Conservation (phyloP, 2,888 invertebrate species). For the Pachliopta kotzebuea region DNA sequence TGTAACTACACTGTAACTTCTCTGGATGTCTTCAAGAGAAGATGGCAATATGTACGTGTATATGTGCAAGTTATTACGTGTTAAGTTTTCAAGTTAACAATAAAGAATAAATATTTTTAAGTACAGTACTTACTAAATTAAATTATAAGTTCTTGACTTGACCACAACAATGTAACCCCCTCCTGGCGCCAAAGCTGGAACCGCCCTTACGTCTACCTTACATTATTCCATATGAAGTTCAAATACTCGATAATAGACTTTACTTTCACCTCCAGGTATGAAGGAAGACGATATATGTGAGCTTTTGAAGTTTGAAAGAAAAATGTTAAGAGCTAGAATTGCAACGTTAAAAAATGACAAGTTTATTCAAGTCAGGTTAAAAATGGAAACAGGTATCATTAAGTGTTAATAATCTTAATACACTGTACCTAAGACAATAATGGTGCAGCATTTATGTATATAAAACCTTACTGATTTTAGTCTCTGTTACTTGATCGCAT, state of each 20-base stretch:
- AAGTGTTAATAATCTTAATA: neutral
- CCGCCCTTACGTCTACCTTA: neutral
- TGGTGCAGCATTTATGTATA: neutral
- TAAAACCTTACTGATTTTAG: too few species aligned
- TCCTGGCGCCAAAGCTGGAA: too few species aligned
- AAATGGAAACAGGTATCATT: conserved; percentile 94
- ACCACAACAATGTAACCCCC: too few species aligned
- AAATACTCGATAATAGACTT: neutral
- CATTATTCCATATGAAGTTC: neutral
- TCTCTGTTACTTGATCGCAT: too few species aligned
- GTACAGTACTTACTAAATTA: too few species aligned
- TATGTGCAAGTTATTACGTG: too few species aligned
- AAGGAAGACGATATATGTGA: conserved; percentile 95
- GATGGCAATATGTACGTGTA: too few species aligned
- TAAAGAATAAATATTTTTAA: too few species aligned
- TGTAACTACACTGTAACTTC: too few species aligned
- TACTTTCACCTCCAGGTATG: conserved; percentile 79
- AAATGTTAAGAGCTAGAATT: conserved; percentile 94
- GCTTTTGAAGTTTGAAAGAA: conserved; percentile 94
- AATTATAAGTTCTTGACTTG: too few species aligned
- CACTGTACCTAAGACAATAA: neutral
- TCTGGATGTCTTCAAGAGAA: too few species aligned
- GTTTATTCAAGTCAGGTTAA: conserved; percentile 93
- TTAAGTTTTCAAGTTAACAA: too few species aligned
- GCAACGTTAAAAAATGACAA: conserved; percentile 94